A percentile compares a stretch with the other conserved stretches of the same genome.
Conservation (phyloP, 2,888 invertebrate species). For the Epinotia ramella region DNA sequence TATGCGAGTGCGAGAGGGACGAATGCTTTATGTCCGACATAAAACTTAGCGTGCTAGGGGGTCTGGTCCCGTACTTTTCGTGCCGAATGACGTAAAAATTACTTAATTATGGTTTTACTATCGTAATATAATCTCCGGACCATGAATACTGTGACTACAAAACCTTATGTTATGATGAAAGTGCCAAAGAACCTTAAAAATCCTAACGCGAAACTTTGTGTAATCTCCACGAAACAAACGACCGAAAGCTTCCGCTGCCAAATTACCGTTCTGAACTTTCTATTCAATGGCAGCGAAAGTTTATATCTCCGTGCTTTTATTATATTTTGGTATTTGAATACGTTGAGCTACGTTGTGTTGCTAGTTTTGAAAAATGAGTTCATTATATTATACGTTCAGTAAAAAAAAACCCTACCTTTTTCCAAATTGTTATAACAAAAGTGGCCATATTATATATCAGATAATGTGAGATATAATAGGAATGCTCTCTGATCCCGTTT, state of each 20-base stretch:
- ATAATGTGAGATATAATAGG: too few relatives aligned
- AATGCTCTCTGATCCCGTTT: too few relatives aligned
- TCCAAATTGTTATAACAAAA: too few relatives aligned
- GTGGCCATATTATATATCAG: too few relatives aligned
- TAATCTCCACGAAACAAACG: constrained; percentile 22
- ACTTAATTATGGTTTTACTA: too few relatives aligned
- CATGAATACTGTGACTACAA: not conserved
- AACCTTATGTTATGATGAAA: not conserved
- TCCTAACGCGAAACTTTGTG: not conserved
- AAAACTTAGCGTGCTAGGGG: too few relatives aligned
- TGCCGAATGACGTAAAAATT: too few relatives aligned
- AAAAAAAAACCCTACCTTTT: too few relatives aligned
- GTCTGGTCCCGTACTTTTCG: too few relatives aligned
- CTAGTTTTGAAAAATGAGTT: not conserved
- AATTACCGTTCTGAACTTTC: constrained; percentile 31
- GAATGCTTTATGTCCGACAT: too few relatives aligned
- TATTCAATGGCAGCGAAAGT: constrained; percentile 29
- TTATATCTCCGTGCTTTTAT: constrained; percentile 25
- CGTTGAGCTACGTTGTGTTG: not conserved
- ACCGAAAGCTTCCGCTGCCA: constrained; percentile 27
- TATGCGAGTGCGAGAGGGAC: too few relatives aligned
- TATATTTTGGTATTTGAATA: constrained; percentile 27
- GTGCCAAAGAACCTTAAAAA: not conserved
- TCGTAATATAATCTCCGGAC: not conserved
- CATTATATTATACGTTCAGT: too few relatives aligned